A percentile compares a stretch with the other conserved stretches of the same genome.
phyloP scores from a whole-genome alignment of 2,888 invertebrate species.

The Acronicta alni region DNA sequence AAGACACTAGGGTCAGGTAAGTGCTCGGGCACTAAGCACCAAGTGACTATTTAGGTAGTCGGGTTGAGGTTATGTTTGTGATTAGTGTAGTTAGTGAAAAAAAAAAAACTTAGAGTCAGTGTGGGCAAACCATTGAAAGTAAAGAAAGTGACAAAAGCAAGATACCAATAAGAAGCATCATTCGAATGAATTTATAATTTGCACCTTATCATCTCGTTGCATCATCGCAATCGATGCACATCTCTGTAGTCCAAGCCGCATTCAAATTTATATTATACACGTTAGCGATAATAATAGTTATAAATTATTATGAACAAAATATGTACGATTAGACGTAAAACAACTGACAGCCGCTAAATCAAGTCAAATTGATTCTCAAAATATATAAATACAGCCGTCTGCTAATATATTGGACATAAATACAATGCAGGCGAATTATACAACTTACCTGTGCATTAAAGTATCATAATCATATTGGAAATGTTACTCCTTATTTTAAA shows the following conservation, averaged over 20 bases:
- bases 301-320: conserved; percentile 61
- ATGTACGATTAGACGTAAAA: conserved; percentile 81
- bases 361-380: conserved; percentile 71
- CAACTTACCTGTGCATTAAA: conserved; percentile 76
- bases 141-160: conserved; percentile 62
- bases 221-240: conserved; percentile 82
- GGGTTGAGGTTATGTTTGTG: conserved; percentile 70
- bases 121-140: conserved; percentile 29
- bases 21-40: background rate
- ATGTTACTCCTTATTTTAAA: conserved; percentile 65
- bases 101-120: conserved; percentile 23
- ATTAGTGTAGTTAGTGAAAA: conserved; percentile 42
- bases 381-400: conserved; percentile 45
- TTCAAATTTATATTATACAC: conserved; percentile 73
- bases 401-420: conserved; percentile 6
- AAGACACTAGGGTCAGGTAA: conserved; percentile 10
- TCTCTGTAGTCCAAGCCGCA: conserved; percentile 79
- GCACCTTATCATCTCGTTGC: conserved; percentile 89
- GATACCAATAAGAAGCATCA: conserved; percentile 58
- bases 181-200: conserved; percentile 59
- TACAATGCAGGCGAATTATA: conserved; percentile 20
- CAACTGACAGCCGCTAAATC: conserved; percentile 87
- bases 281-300: conserved; percentile 58
- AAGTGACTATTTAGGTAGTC: conserved; percentile 3
- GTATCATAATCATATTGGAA: conserved; percentile 73